Evolutionary conservation across 2,888 invertebrate species (phyloP).

Genomic region (Amblyteles armatorius): DNA sequence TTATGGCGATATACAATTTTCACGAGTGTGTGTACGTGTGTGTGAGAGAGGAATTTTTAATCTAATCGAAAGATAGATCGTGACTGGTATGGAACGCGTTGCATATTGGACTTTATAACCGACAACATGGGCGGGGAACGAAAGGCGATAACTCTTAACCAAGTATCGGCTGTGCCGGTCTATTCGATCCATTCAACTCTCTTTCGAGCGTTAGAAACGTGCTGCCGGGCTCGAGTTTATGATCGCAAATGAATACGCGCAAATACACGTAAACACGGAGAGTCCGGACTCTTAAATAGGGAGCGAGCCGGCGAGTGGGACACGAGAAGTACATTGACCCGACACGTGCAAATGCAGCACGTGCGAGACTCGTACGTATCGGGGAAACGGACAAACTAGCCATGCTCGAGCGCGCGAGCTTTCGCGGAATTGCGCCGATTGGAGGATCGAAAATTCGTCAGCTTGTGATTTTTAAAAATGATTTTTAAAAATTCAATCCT

Average conservation of each 20-base stretch:
- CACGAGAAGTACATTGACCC: conserved; percentile 65
- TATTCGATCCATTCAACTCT: conserved; percentile 52
- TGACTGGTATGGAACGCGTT: background rate
- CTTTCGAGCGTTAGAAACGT: conserved; percentile 47
- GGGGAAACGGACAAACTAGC: background rate
- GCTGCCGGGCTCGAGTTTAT: conserved; percentile 45
- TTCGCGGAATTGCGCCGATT: conserved; percentile 59
- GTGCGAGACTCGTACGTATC: conserved; percentile 65
- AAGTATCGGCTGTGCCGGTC: conserved; percentile 2
- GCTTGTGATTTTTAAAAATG: background rate
- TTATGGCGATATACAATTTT: background rate
- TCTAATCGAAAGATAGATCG: conserved; percentile 17
- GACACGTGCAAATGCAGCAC: conserved; percentile 72
- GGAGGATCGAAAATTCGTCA: conserved; percentile 3
- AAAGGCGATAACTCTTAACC: conserved; percentile 19
- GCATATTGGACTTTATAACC: conserved; percentile 15
- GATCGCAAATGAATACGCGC: conserved; percentile 60
- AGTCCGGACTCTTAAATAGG: background rate
- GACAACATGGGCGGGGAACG: conserved; percentile 1
- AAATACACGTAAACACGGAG: background rate
- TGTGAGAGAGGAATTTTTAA: background rate
- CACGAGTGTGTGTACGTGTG: background rate
- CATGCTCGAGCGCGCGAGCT: conserved; percentile 19
- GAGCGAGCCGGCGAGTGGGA: conserved; percentile 36
- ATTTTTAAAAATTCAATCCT: too few species aligned